Percentiles rank a stretch among this genome's conserved stretches.
phyloP scores from a whole-genome alignment of 2,113 vertebrate genomes.

The Apteryx owenii region DNA sequence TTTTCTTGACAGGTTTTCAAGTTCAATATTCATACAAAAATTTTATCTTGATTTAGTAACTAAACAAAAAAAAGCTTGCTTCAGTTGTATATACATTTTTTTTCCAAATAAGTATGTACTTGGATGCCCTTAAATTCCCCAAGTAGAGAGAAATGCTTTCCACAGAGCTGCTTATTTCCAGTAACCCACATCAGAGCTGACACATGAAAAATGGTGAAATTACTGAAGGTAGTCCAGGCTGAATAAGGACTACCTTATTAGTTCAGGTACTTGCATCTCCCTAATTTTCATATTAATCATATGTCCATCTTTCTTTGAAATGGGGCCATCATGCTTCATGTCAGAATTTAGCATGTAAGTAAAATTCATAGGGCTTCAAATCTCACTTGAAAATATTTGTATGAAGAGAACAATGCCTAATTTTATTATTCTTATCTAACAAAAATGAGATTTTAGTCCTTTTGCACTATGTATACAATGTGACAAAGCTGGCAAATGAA shows the following conservation, averaged over 20 bases:
- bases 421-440: conserved; percentile 74
- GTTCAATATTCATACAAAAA: conserved; percentile 60
- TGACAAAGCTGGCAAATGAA: background rate
- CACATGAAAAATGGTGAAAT: conserved; percentile 99
- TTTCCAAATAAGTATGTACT: conserved; percentile 76
- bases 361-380: conserved; percentile 88
- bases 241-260: conserved; percentile 97
- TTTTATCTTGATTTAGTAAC: conserved; percentile 77
- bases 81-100: conserved; percentile 75
- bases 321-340: conserved; percentile 82
- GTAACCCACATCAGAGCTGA: conserved; percentile 89
- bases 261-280: conserved; percentile 96
- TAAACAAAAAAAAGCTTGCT: conserved; percentile 69
- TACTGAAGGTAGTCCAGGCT: conserved; percentile 90
- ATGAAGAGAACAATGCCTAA: conserved; percentile 70
- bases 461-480: background rate
- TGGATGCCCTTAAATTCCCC: conserved; percentile 83
- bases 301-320: conserved; percentile 87
- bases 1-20: conserved; percentile 72
- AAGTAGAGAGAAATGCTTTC: conserved; percentile 82
- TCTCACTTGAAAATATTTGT: conserved; percentile 86
- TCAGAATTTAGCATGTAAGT: conserved; percentile 87
- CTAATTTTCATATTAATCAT: conserved; percentile 99
- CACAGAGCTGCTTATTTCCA: conserved; percentile 80
- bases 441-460: conserved; percentile 54